Evolutionary conservation across 2,888 invertebrate species (phyloP), one percentile per base, ranked within the genome.

Genomic region (Theretra japonica): DNA sequence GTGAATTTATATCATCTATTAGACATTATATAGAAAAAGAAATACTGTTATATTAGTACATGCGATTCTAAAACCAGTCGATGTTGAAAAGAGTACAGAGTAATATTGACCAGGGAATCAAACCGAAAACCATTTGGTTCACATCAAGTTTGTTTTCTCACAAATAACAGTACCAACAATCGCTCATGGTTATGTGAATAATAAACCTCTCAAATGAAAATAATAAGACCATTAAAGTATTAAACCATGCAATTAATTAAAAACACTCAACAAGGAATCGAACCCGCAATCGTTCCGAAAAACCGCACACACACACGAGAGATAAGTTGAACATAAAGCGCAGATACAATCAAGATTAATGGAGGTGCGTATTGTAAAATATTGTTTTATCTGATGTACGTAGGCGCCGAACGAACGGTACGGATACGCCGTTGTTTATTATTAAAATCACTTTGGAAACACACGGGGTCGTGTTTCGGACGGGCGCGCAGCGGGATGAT

Each of bases 291-390:
- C 48, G 65, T 23, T 48, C 41, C 21, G 48, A 60, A 62, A 70
- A 60, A 30, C 53, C 60, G 5, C 62, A 62, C 4, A 15, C 48
- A 69, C 69, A 25, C 25, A 30, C 30, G 56, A n/a, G 19, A 17
- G 68, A 65, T 58, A 71, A 71, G 11, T 57, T 71, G 57, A 68
- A 68, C 57, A 68, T 30, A 41, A 71, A 71, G n/a, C 56, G 57
- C 56, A 58, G 58, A 71, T 71, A 68, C 21, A 65, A 76, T 75
- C 68, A 75, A 75, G 75, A 79, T 79, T 74, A 75, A 76, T 77
- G 76, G 73, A 70, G 68, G 70, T 77, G 76, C 74, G 76, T 76
- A 75, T 76, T 76, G 76, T 74, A 75, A 60, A 75, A 72, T 75
- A 74, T 69, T 70, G 72, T 73, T 76, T 74, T 71, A 74, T 76